These are phyloP conservation scores for Mastigias papua DNA, from an alignment of 30 jellyfish, hydroid and myxozoan genomes.

Conservation along the genomic window DNA sequence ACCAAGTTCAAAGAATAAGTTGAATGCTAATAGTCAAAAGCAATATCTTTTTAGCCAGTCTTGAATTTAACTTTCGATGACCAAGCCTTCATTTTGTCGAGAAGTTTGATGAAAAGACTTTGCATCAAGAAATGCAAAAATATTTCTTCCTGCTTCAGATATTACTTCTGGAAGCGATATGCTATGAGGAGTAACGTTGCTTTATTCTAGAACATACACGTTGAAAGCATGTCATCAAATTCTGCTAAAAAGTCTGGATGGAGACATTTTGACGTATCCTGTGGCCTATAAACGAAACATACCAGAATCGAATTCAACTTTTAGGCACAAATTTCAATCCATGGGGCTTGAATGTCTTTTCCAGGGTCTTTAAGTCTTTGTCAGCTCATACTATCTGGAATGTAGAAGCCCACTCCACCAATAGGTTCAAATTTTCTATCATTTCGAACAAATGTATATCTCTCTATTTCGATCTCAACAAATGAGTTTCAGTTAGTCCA, in stretches of 20 bases:
- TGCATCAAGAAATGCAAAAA: no score
- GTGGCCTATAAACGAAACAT: conserved; percentile 47
- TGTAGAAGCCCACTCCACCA: conserved; percentile 43
- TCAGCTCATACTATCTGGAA: conserved; percentile 19
- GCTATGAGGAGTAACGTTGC: conserved; percentile 48
- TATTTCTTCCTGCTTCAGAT: no score
- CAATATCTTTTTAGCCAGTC: no score
- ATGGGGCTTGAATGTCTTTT: neutral
- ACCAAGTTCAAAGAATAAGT: no score
- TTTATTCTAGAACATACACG: neutral
- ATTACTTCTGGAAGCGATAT: no score
- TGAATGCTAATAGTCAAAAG: no score
- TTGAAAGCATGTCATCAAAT: neutral
- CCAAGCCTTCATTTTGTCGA: no score
- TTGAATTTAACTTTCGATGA: no score
- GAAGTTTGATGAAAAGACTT: no score
- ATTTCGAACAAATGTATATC: conserved; percentile 2
- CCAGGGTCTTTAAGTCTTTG: conserved; percentile 35
- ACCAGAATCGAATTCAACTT: conserved; percentile 17
- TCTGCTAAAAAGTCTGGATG: conserved; percentile 37
- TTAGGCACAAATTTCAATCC: conserved; percentile 13
- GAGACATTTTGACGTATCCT: conserved; percentile 32
- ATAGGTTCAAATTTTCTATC: neutral
- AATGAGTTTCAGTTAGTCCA: neutral
- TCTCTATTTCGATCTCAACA: neutral